Base-by-base conservation (phyloP, 2,888 invertebrate genomes). In the Hemistola chrysoprasaria region DNA sequence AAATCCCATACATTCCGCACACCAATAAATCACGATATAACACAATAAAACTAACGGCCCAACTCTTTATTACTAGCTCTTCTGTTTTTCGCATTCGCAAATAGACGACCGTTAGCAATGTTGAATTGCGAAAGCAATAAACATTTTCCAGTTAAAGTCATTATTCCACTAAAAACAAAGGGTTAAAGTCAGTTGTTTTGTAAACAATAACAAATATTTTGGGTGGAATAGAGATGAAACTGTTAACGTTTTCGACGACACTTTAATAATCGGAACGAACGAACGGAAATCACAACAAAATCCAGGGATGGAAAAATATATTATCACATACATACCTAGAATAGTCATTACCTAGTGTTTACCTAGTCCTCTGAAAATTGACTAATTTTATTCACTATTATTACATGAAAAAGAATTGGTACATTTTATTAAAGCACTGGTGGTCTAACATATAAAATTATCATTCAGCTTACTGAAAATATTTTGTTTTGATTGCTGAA, bases 131-230 rank as follows among this genome's bases (percentile, higher is more conserved):
- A 58, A 47, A 53, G 57, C 56, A 65, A 69, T 74, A 75, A 79
- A 74, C 70, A 62, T 62, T 69, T 64, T 56, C 49, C 54, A 57
- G 65, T 69, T 61, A 65, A 63, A 65, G 60, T 59, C 57, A 65
- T 65, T 68, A 64, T 68, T 59, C 50, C 35, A 50, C 57, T 47
- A 56, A 59, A 66, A 69, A 66, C 78, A 76, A 79, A 77, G 77
- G 77, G 71, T 71, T 71, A 34, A 16, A 32, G 29, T 16, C 30
- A 65, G 63, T 65, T 61, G 56, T 53, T 55, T 59, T 48, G 72
- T 70, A 71, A 75, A 78, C 66, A 69, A 65, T 65, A 68, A 69
- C 65, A 65, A 75, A 70, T 69, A 71, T 62, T 63, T 41, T 32
- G 6, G 54, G 56, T 51, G 57, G 63, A 65, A 69, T 39, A 34